These are phyloP conservation scores for Calephelis nemesis DNA, from an alignment of 1,140 invertebrate species.

Conservation along the genomic window DNA sequence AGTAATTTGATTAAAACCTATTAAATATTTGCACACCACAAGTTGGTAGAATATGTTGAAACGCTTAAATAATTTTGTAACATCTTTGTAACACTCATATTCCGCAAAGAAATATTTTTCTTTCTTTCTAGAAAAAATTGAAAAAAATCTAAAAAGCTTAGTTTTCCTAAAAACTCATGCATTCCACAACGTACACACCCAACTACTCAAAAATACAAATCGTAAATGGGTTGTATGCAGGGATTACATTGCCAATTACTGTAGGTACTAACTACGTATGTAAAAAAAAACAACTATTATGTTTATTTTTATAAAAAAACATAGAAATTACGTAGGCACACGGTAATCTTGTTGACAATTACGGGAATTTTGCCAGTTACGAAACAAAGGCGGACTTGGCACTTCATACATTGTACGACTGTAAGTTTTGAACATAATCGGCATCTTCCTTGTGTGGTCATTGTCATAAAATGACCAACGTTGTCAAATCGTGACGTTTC, in stretches of 20 bases:
- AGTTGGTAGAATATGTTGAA: too few species aligned
- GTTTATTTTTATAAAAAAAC: neutral
- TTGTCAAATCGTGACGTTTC: constrained; percentile 34
- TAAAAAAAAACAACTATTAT: neutral
- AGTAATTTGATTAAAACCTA: too few species aligned
- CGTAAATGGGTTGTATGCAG: neutral
- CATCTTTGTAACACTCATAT: too few species aligned
- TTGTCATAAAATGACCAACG: constrained; percentile 36
- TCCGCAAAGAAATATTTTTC: too few species aligned
- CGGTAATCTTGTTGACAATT: constrained; percentile 4
- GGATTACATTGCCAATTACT: constrained; percentile 1
- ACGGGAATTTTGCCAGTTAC: neutral
- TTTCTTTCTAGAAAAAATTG: too few species aligned
- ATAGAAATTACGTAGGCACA: constrained; percentile 5
- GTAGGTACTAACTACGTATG: neutral
- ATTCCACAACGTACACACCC: neutral
- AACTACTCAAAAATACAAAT: constrained; percentile 2
- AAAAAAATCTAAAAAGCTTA: constrained; percentile 3
- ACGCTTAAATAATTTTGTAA: too few species aligned
- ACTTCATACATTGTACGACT: constrained; percentile 1
- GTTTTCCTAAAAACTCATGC: constrained; percentile 11
- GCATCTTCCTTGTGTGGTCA: constrained; percentile 31
- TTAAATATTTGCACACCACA: too few species aligned
- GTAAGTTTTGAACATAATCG: constrained; percentile 29
- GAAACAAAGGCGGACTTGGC: constrained; percentile 3